Evolutionary conservation across 1,140 invertebrate species (phyloP), one percentile per base, ranked within the genome.

Genomic region (Cydia amplana): DNA sequence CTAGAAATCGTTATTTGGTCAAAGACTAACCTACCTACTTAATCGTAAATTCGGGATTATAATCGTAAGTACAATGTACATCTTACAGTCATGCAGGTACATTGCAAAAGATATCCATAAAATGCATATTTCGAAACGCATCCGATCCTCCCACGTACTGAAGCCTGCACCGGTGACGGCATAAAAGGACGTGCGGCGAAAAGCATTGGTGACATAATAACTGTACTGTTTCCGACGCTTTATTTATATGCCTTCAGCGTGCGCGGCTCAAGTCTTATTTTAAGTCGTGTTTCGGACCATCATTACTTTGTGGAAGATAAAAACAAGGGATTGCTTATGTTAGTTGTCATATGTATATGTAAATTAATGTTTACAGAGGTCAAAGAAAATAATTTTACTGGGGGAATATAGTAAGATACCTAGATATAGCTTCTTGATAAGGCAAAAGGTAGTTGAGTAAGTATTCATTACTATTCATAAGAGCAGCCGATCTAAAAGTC

Each of bases 141-240:
- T 70, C 32, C 65, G 16, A 36, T 70, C 65, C 32, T 70, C 65
- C 65, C 32, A 70, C 65, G 64, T 67, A 16, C 32, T 70, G 55
- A 36, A 36, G 32, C 43, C 32, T 43, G 65, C 20, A 25, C 32
- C 6, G 32, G 16, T 43, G 28, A 70, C 65, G 28, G 65, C 65
- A 70, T 36, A 70, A 36, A 36, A 36, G 65, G 28, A 70, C 65
- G 65, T 70, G 65, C 65, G 32, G 65, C 28, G 65, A 70, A 70
- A 70, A 36, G 65, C 32, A 70, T 43, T 70, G 65, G 55, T 60
- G 55, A 60, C 55, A 60, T 60, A 60, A 60, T 60, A 60, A 60
- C 55, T 60, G 55, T 60, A 23, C 55, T 60, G 55, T 60, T 23
- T 60, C 55, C 55, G 55, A 23, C 7, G 20, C 6, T 23, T n/a